Conservation (phyloP, 2,888 invertebrate genomes). For the Orchesella flavescens region DNA sequence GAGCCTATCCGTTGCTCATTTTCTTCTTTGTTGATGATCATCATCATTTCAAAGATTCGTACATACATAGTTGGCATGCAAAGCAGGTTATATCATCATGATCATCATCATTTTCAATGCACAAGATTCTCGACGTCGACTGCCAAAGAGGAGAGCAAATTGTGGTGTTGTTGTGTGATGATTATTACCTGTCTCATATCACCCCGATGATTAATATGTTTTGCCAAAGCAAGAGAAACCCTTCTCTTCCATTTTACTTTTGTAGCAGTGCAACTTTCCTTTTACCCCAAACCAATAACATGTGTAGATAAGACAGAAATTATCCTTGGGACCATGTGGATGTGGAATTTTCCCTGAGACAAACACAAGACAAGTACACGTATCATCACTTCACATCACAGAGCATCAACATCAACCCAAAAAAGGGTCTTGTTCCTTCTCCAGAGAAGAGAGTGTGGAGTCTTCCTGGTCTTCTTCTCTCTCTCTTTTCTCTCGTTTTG, state of each 20-base stretch:
- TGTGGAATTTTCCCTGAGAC: neutral
- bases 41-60: constrained; percentile 30
- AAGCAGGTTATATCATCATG: constrained; percentile 36
- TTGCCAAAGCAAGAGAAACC: neutral
- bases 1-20: constrained; percentile 4
- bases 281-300: too few relatives aligned
- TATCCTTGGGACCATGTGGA: neutral
- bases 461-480: constrained; percentile 9
- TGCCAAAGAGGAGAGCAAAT: neutral
- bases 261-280: too few relatives aligned
- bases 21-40: neutral
- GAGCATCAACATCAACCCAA: constrained; percentile 1
- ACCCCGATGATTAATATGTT: constrained; percentile 28
- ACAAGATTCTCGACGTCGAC: neutral
- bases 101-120: neutral
- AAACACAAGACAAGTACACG: constrained; percentile 13
- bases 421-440: constrained; percentile 34
- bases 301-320: neutral
- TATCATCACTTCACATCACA: constrained; percentile 29
- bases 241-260: too few relatives aligned
- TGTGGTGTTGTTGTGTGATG: neutral
- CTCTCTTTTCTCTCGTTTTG: constrained; percentile 26
- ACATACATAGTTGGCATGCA: constrained; percentile 48
- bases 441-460: neutral
- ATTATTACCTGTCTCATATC: constrained; percentile 46